These are phyloP conservation scores for Antechinus flavipes DNA, from an alignment of 2,113 vertebrate species.

Conservation along the genomic window DNA sequence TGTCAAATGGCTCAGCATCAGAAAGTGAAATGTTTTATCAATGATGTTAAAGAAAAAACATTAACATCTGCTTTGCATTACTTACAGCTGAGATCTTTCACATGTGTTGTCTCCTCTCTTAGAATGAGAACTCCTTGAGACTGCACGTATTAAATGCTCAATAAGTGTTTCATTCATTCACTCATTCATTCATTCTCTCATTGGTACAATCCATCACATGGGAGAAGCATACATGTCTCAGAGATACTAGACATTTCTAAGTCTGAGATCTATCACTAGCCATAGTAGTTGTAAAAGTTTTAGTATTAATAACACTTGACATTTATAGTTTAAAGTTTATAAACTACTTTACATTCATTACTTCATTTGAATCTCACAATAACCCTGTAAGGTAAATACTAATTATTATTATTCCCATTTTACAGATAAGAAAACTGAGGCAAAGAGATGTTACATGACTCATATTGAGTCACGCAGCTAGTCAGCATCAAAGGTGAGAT, in stretches of 20 bases:
- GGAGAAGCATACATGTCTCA: not conserved
- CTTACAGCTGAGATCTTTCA: not conserved
- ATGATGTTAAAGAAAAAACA: not conserved
- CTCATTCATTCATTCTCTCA: not conserved
- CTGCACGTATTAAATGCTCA: not conserved
- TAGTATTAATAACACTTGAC: not conserved
- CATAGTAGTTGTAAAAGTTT: not conserved
- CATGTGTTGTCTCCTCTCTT: not conserved
- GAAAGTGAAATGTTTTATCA: not conserved
- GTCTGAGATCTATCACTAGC: not conserved
- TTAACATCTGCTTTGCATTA: not conserved
- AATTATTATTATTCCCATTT: not conserved
- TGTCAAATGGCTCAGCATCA: not conserved
- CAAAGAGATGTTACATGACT: not conserved
- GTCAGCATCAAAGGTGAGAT: not conserved
- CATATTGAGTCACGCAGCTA: not conserved
- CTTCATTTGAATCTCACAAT: not conserved
- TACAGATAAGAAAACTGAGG: not conserved
- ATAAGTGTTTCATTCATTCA: not conserved
- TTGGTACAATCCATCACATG: not conserved
- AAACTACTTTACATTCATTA: not conserved
- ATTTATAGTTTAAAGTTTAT: not conserved
- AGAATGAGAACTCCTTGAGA: not conserved
- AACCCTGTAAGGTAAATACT: not conserved
- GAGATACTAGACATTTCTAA: not conserved